A percentile compares a stretch with the other conserved stretches of the same genome.
phyloP scores from a whole-genome alignment of 2,888 invertebrate genomes.

The Drosophila nigricruria region DNA sequence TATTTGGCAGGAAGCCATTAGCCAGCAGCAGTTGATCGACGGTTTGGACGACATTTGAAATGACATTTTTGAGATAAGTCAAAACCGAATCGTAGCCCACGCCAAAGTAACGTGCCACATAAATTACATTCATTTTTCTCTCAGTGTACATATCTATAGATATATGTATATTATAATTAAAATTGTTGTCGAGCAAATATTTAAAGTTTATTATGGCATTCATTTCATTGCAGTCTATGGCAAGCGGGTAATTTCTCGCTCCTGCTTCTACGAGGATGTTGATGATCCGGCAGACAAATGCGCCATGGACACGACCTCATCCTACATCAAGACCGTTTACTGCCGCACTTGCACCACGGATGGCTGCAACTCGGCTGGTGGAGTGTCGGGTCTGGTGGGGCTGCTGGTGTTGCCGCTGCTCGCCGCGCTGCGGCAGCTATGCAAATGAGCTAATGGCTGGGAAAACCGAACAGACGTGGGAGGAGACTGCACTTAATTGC shows the following conservation, averaged over 20 bases:
- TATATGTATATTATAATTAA: conserved; percentile 50
- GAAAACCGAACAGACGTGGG: conserved; percentile 6
- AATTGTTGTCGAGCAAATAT: conserved; percentile 31
- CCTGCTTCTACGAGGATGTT: conserved; percentile 85
- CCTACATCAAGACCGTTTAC: conserved; percentile 84
- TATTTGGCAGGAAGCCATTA: conserved; percentile 52
- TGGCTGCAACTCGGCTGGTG: conserved; percentile 83
- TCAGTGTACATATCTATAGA: not conserved
- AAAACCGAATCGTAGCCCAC: conserved; percentile 51
- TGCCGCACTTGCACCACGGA: conserved; percentile 85
- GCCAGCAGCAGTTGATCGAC: conserved; percentile 54
- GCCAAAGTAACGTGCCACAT: conserved; percentile 41
- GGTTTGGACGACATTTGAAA: conserved; percentile 64
- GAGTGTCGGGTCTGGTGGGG: conserved; percentile 67
- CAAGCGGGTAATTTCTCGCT: conserved; percentile 84
- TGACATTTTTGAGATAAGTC: conserved; percentile 63
- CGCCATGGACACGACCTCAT: conserved; percentile 83
- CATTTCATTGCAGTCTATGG: conserved; percentile 83
- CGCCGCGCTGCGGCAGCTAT: conserved; percentile 60
- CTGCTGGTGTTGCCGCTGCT: conserved; percentile 67
- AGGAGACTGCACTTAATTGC: conserved; percentile 62
- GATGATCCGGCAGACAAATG: conserved; percentile 84
- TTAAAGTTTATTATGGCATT: conserved; percentile 33
- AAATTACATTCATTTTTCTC: conserved; percentile 45
- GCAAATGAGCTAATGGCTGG: conserved; percentile 61